Evolutionary conservation across 2,797 vertebrate species (phyloP).

Genomic region (Leptoclinus maculatus): DNA sequence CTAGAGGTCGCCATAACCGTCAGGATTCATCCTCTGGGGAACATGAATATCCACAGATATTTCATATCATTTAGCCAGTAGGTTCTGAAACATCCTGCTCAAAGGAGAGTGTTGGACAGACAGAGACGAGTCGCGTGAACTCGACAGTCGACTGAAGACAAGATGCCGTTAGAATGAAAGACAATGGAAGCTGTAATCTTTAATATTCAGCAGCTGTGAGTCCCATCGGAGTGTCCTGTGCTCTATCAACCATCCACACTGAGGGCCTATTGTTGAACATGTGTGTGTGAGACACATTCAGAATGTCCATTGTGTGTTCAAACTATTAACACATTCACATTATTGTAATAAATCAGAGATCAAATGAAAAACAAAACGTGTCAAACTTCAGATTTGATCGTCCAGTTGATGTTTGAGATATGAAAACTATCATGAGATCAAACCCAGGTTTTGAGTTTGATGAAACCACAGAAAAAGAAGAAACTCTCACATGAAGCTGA

Average conservation of each 20-base stretch:
- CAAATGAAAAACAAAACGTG: not conserved
- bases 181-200: slow-evolving; percentile 37
- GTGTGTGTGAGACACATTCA: too few relatives aligned
- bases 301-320: not conserved
- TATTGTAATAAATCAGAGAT: too few relatives aligned
- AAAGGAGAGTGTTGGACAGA: not conserved
- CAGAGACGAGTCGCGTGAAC: too few relatives aligned
- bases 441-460: too few relatives aligned
- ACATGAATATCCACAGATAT: not conserved
- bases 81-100: not conserved
- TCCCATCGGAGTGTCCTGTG: slow-evolving; percentile 5
- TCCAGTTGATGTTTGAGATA: too few relatives aligned
- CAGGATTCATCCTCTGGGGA: not conserved
- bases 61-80: not conserved
- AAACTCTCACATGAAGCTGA: too few relatives aligned
- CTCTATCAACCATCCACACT: slow-evolving; percentile 34
- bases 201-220: slow-evolving; percentile 31
- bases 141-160: not conserved
- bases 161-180: slow-evolving; percentile 5
- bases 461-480: too few relatives aligned
- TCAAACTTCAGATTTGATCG: not conserved
- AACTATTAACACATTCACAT: not conserved
- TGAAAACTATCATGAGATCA: too few relatives aligned
- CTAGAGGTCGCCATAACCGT: not conserved
- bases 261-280: slow-evolving; percentile 8